Conservation (phyloP, 2,797 vertebrate species). For the Kryptopterus vitreolus region DNA sequence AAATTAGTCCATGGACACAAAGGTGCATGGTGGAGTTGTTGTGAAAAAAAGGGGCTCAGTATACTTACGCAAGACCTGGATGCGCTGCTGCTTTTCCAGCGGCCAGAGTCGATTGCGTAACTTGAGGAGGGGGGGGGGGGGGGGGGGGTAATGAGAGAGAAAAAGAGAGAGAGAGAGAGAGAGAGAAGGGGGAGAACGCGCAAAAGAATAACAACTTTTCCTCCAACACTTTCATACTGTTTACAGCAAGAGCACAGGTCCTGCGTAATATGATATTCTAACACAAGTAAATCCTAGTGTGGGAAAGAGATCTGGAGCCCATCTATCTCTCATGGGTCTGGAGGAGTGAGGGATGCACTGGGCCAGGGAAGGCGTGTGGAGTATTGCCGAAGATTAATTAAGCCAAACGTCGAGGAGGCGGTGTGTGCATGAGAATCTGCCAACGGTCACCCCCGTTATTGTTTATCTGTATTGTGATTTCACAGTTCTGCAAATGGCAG, state of each 20-base stretch:
- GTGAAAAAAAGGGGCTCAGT: conserved; percentile 62
- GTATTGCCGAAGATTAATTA: conserved; percentile 30
- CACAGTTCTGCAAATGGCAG: conserved; percentile 20
- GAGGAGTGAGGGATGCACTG: conserved; percentile 47
- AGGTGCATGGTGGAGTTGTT: conserved; percentile 63
- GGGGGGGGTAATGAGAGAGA: conserved; percentile 37
- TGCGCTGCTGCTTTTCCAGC: conserved; percentile 60
- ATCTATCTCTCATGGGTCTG: conserved; percentile 35
- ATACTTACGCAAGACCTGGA: conserved; percentile 74
- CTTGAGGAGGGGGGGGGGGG: conserved; percentile 42
- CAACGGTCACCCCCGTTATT: conserved; percentile 12
- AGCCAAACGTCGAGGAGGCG: conserved; percentile 17
- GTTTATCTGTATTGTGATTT: conserved; percentile 40
- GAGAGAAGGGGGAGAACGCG: conserved; percentile 42
- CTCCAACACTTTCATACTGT: conserved; percentile 61
- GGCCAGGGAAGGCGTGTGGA: conserved; percentile 19
- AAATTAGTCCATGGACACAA: conserved; percentile 26
- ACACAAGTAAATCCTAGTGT: conserved; percentile 50
- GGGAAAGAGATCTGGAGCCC: conserved; percentile 52
- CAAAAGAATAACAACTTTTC: conserved; percentile 66
- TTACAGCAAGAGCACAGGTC: conserved; percentile 60
- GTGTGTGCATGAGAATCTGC: conserved; percentile 20
- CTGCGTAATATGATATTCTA: conserved; percentile 62
- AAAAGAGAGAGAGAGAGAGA: conserved; percentile 31
- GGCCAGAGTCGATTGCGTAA: conserved; percentile 69